Conservation (phyloP, 2,113 vertebrate genomes). For the Bufo gargarizans region DNA sequence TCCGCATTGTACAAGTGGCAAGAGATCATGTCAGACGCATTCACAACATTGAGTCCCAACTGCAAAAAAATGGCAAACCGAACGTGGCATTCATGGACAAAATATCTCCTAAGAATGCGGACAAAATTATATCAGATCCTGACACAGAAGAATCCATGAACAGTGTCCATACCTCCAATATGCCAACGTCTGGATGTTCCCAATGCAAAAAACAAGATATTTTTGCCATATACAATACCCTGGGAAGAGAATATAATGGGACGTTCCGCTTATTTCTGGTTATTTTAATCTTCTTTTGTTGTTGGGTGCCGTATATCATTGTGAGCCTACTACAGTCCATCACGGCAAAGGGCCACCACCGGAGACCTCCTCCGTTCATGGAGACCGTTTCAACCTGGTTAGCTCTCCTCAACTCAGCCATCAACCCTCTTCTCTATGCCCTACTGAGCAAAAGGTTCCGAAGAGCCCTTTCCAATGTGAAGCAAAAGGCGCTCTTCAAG, state of each 20-base stretch:
- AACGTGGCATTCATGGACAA: constrained; percentile 45
- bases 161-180: constrained; percentile 19
- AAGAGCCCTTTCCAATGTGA: constrained; percentile 61
- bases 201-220: constrained; percentile 47
- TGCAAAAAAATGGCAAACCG: constrained; percentile 48
- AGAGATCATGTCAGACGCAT: neutral
- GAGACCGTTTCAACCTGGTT: constrained; percentile 49
- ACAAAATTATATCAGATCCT: constrained; percentile 29
- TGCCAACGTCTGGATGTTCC: constrained; percentile 37
- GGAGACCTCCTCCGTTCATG: constrained; percentile 52
- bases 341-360: constrained; percentile 52
- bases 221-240: constrained; percentile 37
- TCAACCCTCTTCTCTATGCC: constrained; percentile 61
- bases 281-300: constrained; percentile 65
- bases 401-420: constrained; percentile 50
- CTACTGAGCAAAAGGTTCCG: constrained; percentile 60
- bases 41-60: constrained; percentile 37
- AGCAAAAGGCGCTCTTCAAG: constrained; percentile 61
- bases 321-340: constrained; percentile 53
- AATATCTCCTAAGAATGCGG: neutral
- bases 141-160: constrained; percentile 1
- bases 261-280: constrained; percentile 61
- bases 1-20: neutral
- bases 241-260: constrained; percentile 52
- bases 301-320: constrained; percentile 56